Percentiles rank a stretch among this genome's conserved stretches.
These are phyloP conservation scores for Neolamprologus cancellatus DNA, from an alignment of 2,113 vertebrate genomes.

Conservation along the genomic window DNA sequence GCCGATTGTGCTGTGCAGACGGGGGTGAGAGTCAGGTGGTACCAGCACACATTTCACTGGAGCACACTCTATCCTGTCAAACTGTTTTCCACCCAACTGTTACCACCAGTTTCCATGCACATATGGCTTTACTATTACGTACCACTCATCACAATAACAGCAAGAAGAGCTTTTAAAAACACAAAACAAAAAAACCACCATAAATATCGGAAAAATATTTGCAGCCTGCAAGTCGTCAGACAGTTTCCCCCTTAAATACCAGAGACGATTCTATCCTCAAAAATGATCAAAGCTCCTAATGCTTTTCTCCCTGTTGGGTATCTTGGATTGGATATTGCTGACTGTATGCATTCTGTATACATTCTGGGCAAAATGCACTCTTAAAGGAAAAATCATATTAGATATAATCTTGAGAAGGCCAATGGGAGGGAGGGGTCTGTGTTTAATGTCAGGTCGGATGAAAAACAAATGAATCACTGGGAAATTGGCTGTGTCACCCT, in stretches of 20 bases:
- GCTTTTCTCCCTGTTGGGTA: neutral
- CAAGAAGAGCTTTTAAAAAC: neutral
- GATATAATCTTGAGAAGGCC: neutral
- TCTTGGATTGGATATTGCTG: neutral
- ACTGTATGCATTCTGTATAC: neutral
- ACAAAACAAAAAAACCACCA: neutral
- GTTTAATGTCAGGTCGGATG: neutral
- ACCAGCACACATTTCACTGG: neutral
- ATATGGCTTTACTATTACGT: slow-evolving; percentile 16
- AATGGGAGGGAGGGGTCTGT: neutral
- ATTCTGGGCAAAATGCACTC: neutral
- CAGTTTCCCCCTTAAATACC: neutral
- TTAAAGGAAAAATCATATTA: neutral
- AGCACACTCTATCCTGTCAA: slow-evolving; percentile 5
- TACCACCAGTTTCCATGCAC: slow-evolving; percentile 27
- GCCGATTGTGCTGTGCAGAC: neutral
- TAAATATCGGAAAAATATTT: neutral
- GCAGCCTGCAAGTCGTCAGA: neutral
- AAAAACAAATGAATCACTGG: neutral
- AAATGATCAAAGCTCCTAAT: neutral
- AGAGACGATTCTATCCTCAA: neutral
- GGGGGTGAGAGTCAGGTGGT: slow-evolving; percentile 15
- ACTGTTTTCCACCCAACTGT: slow-evolving; percentile 8
- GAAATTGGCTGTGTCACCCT: slow-evolving; percentile 5
- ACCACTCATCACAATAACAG: neutral